Evolutionary conservation across 1,140 invertebrate species (phyloP), one percentile per base, ranked within the genome.

Genomic region (Drosophila lini): DNA sequence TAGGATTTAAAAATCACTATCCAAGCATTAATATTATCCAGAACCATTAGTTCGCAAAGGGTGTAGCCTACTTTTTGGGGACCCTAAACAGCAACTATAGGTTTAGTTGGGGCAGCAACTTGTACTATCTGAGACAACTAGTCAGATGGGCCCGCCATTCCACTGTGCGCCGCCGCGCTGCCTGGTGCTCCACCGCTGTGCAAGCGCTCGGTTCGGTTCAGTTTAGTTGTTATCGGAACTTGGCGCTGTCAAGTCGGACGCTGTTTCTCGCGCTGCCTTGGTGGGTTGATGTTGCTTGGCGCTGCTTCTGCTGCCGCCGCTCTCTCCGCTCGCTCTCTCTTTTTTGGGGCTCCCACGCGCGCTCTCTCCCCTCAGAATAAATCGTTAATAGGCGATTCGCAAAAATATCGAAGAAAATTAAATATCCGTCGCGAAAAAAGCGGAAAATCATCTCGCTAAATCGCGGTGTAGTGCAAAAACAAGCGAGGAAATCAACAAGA

Each of bases 161-260:
- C 50, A 53, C 50, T 53, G 50, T 53, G 32, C 50, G 38, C 7
- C 8, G 59, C 60, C 50, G 58, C 65, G 44, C 53, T 38, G 31
- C 34, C 36, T 34, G 58, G 16, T 53, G 68, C 67, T 68, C 67
- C 52, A 68, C 53, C 55, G 65, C 52, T 10, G 32, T 19, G 34
- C 28, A 48, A 67, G 60, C 63, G 78, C 50, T 50, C 56, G 47
- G 40, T 62, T 56, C 34, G 19, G 53, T 57, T 60, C 16, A n/a
- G 45, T n/a, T 74, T 65, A 85, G 82, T 85, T 75, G 78, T 79
- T 85, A 85, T 81, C 78, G 82, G 70, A 86, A 71, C 82, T 81
- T 79, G 74, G 74, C 62, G 78, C 62, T 75, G 82, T 84, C 58
- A 71, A 74, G 82, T 81, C 80, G 80, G 70, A 78, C 63, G 61